Percentiles rank a stretch among this genome's conserved stretches.
Evolutionary conservation across 2,888 invertebrate genomes (phyloP).

Genomic region (Clanis bilineata): DNA sequence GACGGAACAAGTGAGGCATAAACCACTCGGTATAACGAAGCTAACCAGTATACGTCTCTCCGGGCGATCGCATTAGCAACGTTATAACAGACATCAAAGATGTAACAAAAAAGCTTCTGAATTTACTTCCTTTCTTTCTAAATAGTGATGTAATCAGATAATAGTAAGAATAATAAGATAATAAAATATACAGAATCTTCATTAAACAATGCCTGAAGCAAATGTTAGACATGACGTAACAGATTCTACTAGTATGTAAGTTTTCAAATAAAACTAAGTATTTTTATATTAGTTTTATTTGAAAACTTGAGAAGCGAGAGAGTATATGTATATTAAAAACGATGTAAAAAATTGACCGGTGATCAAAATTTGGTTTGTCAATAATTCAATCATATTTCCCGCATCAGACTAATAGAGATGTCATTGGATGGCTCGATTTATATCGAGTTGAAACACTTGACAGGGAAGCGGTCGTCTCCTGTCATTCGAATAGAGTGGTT

Average conservation of each 20-base stretch:
- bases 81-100: neutral
- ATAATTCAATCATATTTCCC: neutral
- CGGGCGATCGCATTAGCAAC: neutral
- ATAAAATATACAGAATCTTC: no score
- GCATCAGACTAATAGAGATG: constrained; percentile 6
- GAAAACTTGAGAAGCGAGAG: no score
- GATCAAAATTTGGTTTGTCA: neutral
- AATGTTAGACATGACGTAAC: no score
- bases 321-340: neutral
- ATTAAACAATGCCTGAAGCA: no score
- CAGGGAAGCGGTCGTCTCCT: constrained; percentile 19
- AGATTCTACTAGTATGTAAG: no score
- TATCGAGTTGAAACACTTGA: constrained; percentile 24
- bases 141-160: no score
- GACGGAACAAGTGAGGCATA: constrained; percentile 30
- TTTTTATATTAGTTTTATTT: no score
- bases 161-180: no score
- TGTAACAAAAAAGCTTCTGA: neutral
- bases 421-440: constrained; percentile 22
- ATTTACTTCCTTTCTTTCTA: no score
- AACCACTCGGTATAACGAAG: constrained; percentile 36
- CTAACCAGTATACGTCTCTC: constrained; percentile 27
- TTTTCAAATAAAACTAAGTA: no score
- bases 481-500: constrained; percentile 23
- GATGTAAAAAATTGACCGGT: neutral